Conservation (phyloP, 2,113 vertebrate genomes). For the Pontoporia blainvillei region DNA sequence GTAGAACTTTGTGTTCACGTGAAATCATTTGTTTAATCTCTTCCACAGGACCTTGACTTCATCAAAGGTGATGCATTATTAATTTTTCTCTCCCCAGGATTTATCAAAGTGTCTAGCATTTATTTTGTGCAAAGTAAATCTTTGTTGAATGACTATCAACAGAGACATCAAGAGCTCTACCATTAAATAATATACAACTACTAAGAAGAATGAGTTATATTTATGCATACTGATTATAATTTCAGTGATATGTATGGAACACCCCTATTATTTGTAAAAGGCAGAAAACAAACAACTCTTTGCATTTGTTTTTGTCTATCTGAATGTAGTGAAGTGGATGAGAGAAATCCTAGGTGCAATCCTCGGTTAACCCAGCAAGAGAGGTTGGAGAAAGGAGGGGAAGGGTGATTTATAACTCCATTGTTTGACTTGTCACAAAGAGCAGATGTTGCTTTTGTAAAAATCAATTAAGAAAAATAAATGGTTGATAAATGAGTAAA, state of each 20-base stretch:
- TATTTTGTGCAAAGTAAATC: constrained; percentile 10
- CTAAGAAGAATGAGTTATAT: neutral
- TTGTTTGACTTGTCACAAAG: constrained; percentile 18
- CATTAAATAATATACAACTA: neutral
- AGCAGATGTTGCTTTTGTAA: neutral
- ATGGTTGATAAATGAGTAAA: neutral
- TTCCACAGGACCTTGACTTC: neutral
- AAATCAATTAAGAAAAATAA: constrained; percentile 39
- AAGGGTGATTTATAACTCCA: neutral
- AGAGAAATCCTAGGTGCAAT: neutral
- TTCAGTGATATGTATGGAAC: neutral
- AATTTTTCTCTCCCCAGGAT: neutral
- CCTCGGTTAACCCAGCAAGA: neutral
- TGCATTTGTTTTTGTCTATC: neutral
- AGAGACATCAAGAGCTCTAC: neutral
- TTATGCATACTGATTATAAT: neutral
- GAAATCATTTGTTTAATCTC: neutral
- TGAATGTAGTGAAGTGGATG: neutral
- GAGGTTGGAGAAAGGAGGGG: neutral
- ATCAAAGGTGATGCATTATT: neutral
- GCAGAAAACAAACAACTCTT: neutral
- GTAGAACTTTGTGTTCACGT: neutral
- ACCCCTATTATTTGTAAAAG: neutral
- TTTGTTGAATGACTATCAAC: neutral
- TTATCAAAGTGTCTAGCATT: neutral